phyloP scores from a whole-genome alignment of 2,797 vertebrate genomes.

The Xenops minutus region DNA sequence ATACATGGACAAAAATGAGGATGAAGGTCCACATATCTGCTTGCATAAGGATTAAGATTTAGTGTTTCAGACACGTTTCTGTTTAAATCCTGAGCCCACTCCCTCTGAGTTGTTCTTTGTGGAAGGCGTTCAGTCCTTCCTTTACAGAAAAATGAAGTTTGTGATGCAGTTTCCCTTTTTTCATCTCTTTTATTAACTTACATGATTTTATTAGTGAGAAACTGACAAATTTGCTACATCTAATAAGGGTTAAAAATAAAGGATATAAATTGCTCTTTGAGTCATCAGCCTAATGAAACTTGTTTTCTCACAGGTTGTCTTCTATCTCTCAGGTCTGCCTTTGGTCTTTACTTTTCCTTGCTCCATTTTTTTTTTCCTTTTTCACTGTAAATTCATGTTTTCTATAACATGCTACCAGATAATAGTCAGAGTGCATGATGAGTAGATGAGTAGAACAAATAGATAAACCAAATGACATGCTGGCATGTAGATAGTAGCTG shows the following conservation, averaged over 20 bases:
- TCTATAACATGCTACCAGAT: not conserved
- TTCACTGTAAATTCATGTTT: not conserved
- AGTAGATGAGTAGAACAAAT: not conserved
- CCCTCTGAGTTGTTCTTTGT: not conserved
- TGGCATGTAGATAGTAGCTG: accelerated
- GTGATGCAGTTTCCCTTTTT: not conserved
- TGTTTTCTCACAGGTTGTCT: not conserved
- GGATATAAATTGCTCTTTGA: not conserved
- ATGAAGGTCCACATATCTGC: not conserved
- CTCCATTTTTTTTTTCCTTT: not conserved
- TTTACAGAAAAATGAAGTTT: not conserved
- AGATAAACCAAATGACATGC: not conserved
- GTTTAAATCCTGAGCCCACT: not conserved
- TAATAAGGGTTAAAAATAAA: not conserved
- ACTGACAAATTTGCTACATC: not conserved
- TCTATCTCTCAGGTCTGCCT: not conserved
- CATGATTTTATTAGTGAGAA: not conserved
- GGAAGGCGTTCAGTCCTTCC: not conserved
- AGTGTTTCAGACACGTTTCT: not conserved
- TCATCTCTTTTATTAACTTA: not conserved
- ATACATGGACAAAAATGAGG: not conserved
- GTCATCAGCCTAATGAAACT: not conserved
- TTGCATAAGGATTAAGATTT: not conserved
- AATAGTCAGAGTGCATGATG: not conserved
- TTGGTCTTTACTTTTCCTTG: not conserved